Base-by-base conservation (phyloP, 2,888 invertebrate genomes). In the Stenurella melanura region DNA sequence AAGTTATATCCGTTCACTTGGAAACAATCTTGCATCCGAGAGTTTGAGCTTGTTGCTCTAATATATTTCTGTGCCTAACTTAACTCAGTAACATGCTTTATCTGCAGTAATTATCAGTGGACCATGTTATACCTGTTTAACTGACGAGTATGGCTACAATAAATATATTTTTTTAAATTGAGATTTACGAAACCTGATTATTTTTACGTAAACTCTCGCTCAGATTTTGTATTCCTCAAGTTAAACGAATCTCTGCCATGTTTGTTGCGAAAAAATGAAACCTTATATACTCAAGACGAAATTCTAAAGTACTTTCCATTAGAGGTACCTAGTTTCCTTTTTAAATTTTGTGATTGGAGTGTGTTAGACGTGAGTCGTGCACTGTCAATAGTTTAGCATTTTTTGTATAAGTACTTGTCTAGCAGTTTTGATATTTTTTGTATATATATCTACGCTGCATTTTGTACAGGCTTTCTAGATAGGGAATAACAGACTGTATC, bases 391-490 rank as follows among this genome's bases (percentile, higher is more conserved):
- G 84, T 78, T 82, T 84, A 83, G 82, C 80, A 78, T 84, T 83
- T 83, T 83, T 81, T 81, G 79, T 84, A 70, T 70, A 60, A 70
- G 70, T 72, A 83, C 81, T 81, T 81, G 81, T 83, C 80, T 76
- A 83, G 83, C 83, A 79, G 79, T 86, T 87, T 87, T 85, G 83
- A 86, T 86, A 86, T 87, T 85, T 85, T 85, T 83, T 85, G 87
- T 87, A 88, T 80, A 77, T 79, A 79, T 80, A 80, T 83, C 83
- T 87, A 84, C 81, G 84, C 87, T 86, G 86, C 84, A 86, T 87
- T 88, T 89, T 89, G 89, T 88, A 89, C 88, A 89, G 88, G 89
- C 88, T 88, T 89, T 86, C 81, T 87, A 87, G 86, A 85, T 87
- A 88, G 87, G 87, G 84, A 86, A 87, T 86, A 86, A 88, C 87